Percentiles rank a stretch among this genome's conserved stretches.
phyloP scores from a whole-genome alignment of 2,888 invertebrate species.

The Pseudococcus jackbeardsleyi region DNA sequence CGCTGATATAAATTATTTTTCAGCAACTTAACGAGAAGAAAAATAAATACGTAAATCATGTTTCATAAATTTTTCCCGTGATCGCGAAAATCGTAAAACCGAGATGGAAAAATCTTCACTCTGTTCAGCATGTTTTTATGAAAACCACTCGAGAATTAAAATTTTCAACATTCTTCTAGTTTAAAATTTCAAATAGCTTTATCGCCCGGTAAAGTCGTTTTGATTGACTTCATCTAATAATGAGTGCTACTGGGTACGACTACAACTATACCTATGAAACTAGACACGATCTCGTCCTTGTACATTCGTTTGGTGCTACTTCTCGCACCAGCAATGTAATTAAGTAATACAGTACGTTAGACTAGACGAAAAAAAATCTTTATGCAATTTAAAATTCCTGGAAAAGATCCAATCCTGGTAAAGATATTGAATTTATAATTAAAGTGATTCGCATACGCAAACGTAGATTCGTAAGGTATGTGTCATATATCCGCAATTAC shows the following conservation, averaged over 20 bases:
- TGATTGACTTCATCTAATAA: too few relatives aligned
- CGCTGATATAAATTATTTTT: too few relatives aligned
- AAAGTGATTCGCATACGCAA: not conserved
- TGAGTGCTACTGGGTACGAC: not conserved
- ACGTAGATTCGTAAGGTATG: not conserved
- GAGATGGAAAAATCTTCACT: too few relatives aligned
- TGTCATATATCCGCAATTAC: not conserved
- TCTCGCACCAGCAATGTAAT: not conserved
- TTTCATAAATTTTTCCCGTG: too few relatives aligned
- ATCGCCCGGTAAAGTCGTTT: too few relatives aligned
- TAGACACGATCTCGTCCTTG: not conserved
- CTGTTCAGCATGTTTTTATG: too few relatives aligned
- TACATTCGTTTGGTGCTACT: not conserved
- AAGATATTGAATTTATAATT: not conserved
- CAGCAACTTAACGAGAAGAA: too few relatives aligned
- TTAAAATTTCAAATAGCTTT: too few relatives aligned
- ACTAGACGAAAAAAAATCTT: not conserved
- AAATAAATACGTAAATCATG: too few relatives aligned
- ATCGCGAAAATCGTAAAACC: too few relatives aligned
- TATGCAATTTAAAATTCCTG: constrained; percentile 16
- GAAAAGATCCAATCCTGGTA: constrained; percentile 1
- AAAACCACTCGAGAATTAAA: too few relatives aligned
- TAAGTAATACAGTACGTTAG: not conserved
- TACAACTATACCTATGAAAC: not conserved
- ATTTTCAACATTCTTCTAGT: too few relatives aligned